A percentile compares a stretch with the other conserved stretches of the same genome.
These are phyloP conservation scores for Euura lappo DNA, from an alignment of 1,140 invertebrate species.

Conservation along the genomic window DNA sequence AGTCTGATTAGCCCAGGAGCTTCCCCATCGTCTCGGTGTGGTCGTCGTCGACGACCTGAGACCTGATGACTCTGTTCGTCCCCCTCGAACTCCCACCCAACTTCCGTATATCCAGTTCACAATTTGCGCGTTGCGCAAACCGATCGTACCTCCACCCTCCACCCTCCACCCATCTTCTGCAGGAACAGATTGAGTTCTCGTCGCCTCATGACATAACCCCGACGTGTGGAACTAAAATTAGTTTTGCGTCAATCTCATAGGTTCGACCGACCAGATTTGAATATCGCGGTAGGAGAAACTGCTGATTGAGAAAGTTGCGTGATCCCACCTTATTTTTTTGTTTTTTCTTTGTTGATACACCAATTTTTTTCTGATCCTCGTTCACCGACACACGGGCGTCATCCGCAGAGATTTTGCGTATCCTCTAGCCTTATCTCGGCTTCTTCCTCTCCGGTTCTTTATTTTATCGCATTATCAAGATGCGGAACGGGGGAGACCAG, in stretches of 20 bases:
- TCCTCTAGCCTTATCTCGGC: too few relatives aligned
- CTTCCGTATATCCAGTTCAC: neutral
- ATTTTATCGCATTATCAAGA: too few relatives aligned
- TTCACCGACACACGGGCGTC: too few relatives aligned
- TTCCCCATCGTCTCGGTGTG: neutral
- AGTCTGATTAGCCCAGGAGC: conserved; percentile 37
- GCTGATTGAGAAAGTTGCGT: neutral
- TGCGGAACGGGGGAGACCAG: too few relatives aligned
- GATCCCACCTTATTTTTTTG: neutral
- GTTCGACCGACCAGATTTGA: neutral
- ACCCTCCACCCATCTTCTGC: neutral
- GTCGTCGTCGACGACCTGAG: neutral
- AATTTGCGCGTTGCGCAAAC: neutral
- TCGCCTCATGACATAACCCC: too few relatives aligned
- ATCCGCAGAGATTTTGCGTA: too few relatives aligned
- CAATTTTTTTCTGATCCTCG: too few relatives aligned
- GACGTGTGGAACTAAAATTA: neutral
- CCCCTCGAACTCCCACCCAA: neutral
- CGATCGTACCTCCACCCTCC: neutral
- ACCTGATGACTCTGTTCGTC: neutral
- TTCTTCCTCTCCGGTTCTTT: too few relatives aligned
- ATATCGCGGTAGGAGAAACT: neutral
- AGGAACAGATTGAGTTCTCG: neutral
- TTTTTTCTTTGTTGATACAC: too few relatives aligned
- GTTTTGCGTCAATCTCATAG: neutral